Evolutionary conservation across 2,888 invertebrate genomes (phyloP), one percentile per base, ranked within the genome.

Genomic region (Drosophila prolongata): DNA sequence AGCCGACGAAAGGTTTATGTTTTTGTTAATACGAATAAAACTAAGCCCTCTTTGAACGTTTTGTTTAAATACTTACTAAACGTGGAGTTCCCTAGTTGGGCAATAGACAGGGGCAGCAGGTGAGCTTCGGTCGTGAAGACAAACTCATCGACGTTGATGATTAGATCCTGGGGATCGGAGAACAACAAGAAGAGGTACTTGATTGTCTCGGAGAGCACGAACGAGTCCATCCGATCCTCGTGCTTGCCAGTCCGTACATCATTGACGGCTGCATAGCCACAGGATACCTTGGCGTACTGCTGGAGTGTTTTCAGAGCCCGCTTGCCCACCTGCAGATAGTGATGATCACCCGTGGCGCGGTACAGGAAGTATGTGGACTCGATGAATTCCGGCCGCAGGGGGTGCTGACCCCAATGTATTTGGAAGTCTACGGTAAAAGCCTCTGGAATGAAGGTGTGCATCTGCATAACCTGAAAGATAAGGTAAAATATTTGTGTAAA

Each of bases 381-480:
- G 52, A 99, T 94, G 93, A 99, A 99, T 92, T 99, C 99, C 0
- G 99, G 99, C 42, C 99, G 94, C 3, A 99, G 93, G 1, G 98
- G 98, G 93, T 99, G 98, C 91, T 99, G 98, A 1, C 97, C 98
- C 99, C 99, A 99, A 90, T 99, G 98, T 9, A 99, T 98, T 94
- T 98, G 97, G 89, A 99, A 98, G 92, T 99, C 99, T 0, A 97
- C 97, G 0, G 99, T 99, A 92, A 99, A 99, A 5, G 99, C 99
- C 93, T 99, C 99, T 0, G 99, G 99, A 88, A 99, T 96, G 92
- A 99, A 99, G 75, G 98, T 98, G 92, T 99, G 99, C 88, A 98
- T 94, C 93, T 98, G 97, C 95, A 98, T 98, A 8, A 99, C 98
- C 93, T 99, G 98, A 92, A 3, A 99, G 94, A 37, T 4, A 3